Evolutionary conservation across 1,140 invertebrate genomes (phyloP), one percentile per base, ranked within the genome.

Genomic region (Caenorhabditis brenneri): DNA sequence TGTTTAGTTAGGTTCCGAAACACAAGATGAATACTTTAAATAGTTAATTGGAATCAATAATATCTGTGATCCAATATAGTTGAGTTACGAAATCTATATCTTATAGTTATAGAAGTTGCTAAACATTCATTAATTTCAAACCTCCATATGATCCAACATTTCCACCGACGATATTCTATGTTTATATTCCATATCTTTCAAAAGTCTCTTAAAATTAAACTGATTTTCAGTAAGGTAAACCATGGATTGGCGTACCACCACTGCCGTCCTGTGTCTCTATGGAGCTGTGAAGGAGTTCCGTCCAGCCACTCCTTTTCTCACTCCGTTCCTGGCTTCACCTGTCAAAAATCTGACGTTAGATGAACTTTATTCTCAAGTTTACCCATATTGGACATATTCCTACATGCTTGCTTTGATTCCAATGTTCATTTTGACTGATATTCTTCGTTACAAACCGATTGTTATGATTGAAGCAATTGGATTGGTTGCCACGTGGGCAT

Each of bases 341-440:
- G 94, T 94, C 15, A 90, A 90, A 88, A 95, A 95, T 91, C 93
- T 96, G 36, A 95, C 95, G 6, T 88, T 92, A 36, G 91, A 93
- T 48, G 91, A 89, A 29, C 36, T 90, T 24, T 88, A 88, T 48
- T 55, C 86, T 87, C 92, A 95, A 81, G 93, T 96, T 9, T 96
- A 95, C 91, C 95, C 95, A 19, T 92, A 95, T 31, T 94, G 94
- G 83, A 96, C 94, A 0, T 96, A 96, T 90, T 93, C 94, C 0
- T 95, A 95, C 89, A 92, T 96, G 82, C 91, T 93, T 0, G 93
- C 93, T 39, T 89, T 96, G 88, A 81, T 89, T 12, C 88, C 95
- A 0, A 93, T 96, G 12, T 96, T 96, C 89, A 91, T 96, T 6
- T 91, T 96, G 5, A 96, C 95, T 0, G 95, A 96, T 92, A 94